Base-by-base conservation (phyloP, 2,888 invertebrate species). In the Oxystoma pomonae region DNA sequence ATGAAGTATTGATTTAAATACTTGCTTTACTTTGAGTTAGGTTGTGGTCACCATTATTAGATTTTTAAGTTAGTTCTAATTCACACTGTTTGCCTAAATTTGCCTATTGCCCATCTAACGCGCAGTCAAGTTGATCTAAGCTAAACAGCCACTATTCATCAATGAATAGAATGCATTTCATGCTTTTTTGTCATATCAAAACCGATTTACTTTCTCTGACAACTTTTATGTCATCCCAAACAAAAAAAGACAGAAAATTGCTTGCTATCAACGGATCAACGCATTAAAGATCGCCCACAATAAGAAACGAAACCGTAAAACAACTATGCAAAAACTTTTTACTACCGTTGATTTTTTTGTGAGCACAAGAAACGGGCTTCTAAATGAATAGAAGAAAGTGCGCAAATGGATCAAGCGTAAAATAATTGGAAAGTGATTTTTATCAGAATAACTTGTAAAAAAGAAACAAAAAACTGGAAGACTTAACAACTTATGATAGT, bases 361-460 rank as follows among this genome's bases (percentile, higher is more conserved):
- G 12, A 35, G 35, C 12, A 7, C 35, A 35, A 35, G 12, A 12
- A 35, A 35, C 35, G 35, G 12, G 35, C 35, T 12, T 35, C 35
- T 12, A 35, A 53, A 53, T 53, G 19, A 53, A 67, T 61, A 65
- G 66, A 71, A 63, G 71, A 71, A 71, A 71, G 71, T 69, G 68
- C 16, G 12, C 35, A 35, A 35, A 35, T 35, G 65, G 60, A 61
- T 67, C 67, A 60, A 70, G 65, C 69, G 68, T 70, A 64, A 68
- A 69, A 71, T 71, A 69, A 69, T 65, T 69, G 70, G 68, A 71
- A 71, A 71, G 71, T 70, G 65, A 71, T 71, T 70, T 70, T 71
- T 71, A 69, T 66, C 65, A 61, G 64, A 57, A 58, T 20, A 65
- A 63, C 57, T 59, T 58, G 58, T 59, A 63, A 65, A 66, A 68